Evolutionary conservation across 92 coral and sea anemone genomes (phyloP), one percentile per base, ranked within the genome.

Genomic region (Epizoanthus ramosus): DNA sequence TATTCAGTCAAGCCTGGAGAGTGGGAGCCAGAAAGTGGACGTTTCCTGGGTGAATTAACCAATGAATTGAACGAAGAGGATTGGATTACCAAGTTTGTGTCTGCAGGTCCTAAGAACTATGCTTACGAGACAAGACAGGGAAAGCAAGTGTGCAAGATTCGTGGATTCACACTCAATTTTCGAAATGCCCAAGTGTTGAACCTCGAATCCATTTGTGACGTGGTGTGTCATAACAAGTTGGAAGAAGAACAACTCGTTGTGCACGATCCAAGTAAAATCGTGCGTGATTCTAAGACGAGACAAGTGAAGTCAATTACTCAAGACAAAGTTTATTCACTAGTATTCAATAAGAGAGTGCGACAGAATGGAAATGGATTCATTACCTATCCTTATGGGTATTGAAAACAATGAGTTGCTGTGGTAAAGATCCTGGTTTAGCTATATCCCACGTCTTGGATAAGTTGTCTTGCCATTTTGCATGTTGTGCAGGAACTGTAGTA

Each of bases 91-190:
- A 8, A 61, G 5, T 79, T 79, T 61, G 63, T 58, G 28, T 79
- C 72, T 18, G 65, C 83, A 57, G 83, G 83, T 6, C 83, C 71
- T 6, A 58, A 77, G 63, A 47, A 77, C 58, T 77, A 56, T 57
- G 58, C 19, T 58, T n/a, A 19, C 31, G 31, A 24, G 14, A 77
- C 63, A 3, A 57, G 12, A 18, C 16, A 57, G 5, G n/a, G 63
- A 15, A 57, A 57, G 12, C 3, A 3, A 14, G 28, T 21, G 14
- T 61, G 67, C 12, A 61, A 61, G 67, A 61, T 61, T 61, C 33
- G 67, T 2, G 67, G 67, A 2, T 61, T 61, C 12, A 61, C 67
- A 1, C 33, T 61, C 4, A 61, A 61, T 21, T 61, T 61, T 6
- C 3, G 2, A 1, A 61, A 61, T 21, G 24, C 67, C 0, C 31